Evolutionary conservation across 2,888 invertebrate species (phyloP).

Genomic region (Coleophora flavipennella): DNA sequence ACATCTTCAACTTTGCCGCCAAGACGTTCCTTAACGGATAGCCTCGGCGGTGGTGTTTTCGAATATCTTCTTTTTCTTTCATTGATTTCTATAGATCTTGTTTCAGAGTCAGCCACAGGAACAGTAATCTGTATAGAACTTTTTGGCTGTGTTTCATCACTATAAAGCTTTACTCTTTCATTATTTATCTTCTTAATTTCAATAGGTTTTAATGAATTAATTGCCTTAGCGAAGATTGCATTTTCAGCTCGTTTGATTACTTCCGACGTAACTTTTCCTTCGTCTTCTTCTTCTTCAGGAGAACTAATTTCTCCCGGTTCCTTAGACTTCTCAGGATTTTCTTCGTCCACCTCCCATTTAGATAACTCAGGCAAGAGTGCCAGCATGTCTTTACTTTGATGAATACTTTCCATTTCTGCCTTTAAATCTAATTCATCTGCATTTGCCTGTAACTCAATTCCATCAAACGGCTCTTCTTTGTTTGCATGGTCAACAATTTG

Average conservation of each 20-base stretch:
- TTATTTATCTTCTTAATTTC: conserved; percentile 82
- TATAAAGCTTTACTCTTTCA: conserved; percentile 78
- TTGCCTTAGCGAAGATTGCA: conserved; percentile 91
- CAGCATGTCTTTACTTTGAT: conserved; percentile 72
- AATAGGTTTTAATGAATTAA: conserved; percentile 83
- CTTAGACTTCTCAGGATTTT: conserved; percentile 53
- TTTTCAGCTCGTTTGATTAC: conserved; percentile 93
- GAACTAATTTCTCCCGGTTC: conserved; percentile 63
- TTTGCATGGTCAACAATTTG: conserved; percentile 40
- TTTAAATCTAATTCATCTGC: conserved; percentile 71
- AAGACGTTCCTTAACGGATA: conserved; percentile 85
- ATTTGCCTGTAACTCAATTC: conserved; percentile 72
- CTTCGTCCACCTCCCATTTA: conserved; percentile 89
- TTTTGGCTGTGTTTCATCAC: conserved; percentile 58
- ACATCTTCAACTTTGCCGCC: conserved; percentile 82
- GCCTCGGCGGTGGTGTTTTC: conserved; percentile 73
- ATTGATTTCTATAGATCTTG: conserved; percentile 59
- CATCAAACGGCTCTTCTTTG: conserved; percentile 70
- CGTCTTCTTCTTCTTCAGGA: conserved; percentile 66
- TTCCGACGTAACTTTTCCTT: conserved; percentile 85
- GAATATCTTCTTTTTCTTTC: conserved; percentile 55
- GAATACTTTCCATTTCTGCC: conserved; percentile 53
- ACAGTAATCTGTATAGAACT: conserved; percentile 68
- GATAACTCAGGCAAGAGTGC: conserved; percentile 85
- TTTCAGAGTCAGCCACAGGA: conserved; percentile 55